phyloP scores from a whole-genome alignment of 2,888 invertebrate species.

The Druceiella hillmani region DNA sequence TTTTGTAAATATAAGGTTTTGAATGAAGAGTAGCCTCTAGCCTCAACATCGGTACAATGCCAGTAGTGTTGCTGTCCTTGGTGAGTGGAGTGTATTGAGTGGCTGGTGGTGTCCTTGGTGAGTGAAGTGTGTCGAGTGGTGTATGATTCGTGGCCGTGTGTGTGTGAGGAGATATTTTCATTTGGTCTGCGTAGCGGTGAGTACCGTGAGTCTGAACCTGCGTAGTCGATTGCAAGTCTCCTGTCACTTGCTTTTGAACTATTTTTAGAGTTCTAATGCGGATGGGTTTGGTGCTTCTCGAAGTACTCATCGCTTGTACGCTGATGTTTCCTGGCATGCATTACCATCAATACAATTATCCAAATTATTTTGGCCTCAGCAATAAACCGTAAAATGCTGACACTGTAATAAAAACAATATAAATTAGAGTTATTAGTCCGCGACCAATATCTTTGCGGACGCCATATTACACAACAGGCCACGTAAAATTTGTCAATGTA shows the following conservation, averaged over 20 bases:
- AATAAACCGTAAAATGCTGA: slow-evolving; percentile 63
- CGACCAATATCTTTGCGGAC: slow-evolving; percentile 67
- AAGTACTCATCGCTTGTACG: slow-evolving; percentile 99
- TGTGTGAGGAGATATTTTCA: slow-evolving; percentile 58
- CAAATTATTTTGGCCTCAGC: slow-evolving; percentile 71
- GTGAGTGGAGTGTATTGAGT: slow-evolving; percentile 28
- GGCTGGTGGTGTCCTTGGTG: too few relatives aligned
- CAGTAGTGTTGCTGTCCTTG: slow-evolving; percentile 40
- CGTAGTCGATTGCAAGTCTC: slow-evolving; percentile 69
- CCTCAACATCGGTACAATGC: slow-evolving; percentile 42
- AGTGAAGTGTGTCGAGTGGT: too few relatives aligned
- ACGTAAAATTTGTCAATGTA: too few relatives aligned
- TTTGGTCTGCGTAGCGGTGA: slow-evolving; percentile 67
- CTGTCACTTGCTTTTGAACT: too few relatives aligned
- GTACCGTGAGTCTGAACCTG: slow-evolving; percentile 69
- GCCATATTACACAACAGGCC: slow-evolving; percentile 86
- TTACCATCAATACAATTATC: slow-evolving; percentile 95
- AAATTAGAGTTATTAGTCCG: slow-evolving; percentile 55
- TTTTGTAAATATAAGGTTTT: slow-evolving; percentile 63
- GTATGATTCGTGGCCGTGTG: too few relatives aligned
- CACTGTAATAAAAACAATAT: slow-evolving; percentile 72
- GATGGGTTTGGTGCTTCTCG: slow-evolving; percentile 97
- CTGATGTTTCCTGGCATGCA: slow-evolving; percentile 99
- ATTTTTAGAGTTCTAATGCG: too few relatives aligned
- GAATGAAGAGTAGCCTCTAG: slow-evolving; percentile 53